A percentile compares a stretch with the other conserved stretches of the same genome.
These are phyloP conservation scores for Dasypolia templi DNA, from an alignment of 2,888 invertebrate genomes.

Conservation along the genomic window DNA sequence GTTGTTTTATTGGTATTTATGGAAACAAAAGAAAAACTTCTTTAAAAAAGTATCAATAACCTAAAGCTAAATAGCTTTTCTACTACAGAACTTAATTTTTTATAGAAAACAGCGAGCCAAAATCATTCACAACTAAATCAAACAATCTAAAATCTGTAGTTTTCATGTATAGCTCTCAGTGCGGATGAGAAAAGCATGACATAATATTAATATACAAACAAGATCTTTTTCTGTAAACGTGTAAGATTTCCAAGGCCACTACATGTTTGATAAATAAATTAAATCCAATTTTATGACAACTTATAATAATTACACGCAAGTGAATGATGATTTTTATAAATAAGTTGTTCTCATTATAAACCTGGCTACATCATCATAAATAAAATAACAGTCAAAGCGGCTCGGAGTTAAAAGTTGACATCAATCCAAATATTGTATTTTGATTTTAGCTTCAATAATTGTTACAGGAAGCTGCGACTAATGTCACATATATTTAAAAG, in stretches of 20 bases:
- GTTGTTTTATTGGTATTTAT: neutral
- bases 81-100: neutral
- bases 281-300: conserved; percentile 23
- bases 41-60: neutral
- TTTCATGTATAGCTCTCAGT: neutral
- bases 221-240: neutral
- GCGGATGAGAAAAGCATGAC: neutral
- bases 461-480: neutral
- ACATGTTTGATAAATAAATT: conserved; percentile 9
- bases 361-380: conserved; percentile 48
- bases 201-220: neutral
- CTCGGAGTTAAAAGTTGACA: conserved; percentile 61
- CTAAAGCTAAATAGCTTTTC: neutral
- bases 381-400: conserved; percentile 51
- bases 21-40: neutral
- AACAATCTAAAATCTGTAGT: neutral
- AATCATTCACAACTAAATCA: too few species aligned
- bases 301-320: conserved; percentile 47
- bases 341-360: conserved; percentile 34
- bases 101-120: neutral
- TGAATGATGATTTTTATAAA: conserved; percentile 30
- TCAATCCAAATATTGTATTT: conserved; percentile 60
- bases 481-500: neutral
- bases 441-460: neutral
- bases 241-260: conserved; percentile 20